Evolutionary conservation across 2,797 vertebrate species (phyloP).

Genomic region (Denticeps clupeoides): DNA sequence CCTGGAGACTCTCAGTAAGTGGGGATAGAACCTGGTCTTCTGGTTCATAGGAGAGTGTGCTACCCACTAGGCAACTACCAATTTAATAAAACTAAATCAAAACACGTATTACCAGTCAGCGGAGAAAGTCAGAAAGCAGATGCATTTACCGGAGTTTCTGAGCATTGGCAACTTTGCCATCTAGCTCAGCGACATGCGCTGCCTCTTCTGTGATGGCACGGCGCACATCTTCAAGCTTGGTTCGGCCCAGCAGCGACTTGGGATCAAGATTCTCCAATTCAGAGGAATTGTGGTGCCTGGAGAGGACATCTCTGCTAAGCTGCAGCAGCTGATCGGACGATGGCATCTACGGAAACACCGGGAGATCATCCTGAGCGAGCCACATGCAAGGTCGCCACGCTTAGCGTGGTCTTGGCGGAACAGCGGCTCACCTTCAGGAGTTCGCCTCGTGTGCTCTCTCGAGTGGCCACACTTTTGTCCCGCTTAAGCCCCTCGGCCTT

Average conservation of each 20-base stretch:
- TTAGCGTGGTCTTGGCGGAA: not conserved
- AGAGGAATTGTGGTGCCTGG: not conserved
- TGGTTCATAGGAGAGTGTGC: too few relatives aligned
- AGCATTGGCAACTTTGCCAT: slow-evolving; percentile 16
- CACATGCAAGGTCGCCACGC: not conserved
- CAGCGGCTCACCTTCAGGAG: too few relatives aligned
- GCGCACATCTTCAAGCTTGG: slow-evolving; percentile 26
- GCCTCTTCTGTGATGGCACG: slow-evolving; percentile 21
- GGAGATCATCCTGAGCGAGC: too few relatives aligned
- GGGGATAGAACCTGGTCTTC: too few relatives aligned
- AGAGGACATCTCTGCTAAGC: slow-evolving; percentile 30
- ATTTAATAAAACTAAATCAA: too few relatives aligned
- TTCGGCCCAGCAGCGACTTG: slow-evolving; percentile 29
- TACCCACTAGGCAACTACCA: too few relatives aligned
- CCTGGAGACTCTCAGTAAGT: too few relatives aligned
- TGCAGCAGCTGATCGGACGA: slow-evolving; percentile 18
- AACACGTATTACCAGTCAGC: not conserved
- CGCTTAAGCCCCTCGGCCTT: not conserved
- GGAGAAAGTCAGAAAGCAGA: too few relatives aligned
- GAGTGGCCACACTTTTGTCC: not conserved
- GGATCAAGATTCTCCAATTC: not conserved
- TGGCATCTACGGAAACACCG: slow-evolving; percentile 30
- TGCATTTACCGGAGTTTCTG: slow-evolving; percentile 20
- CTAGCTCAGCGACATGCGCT: slow-evolving; percentile 8
- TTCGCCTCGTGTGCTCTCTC: too few relatives aligned